These are phyloP conservation scores for Chloroclystis v-ata DNA, from an alignment of 2,888 invertebrate genomes.

Conservation along the genomic window DNA sequence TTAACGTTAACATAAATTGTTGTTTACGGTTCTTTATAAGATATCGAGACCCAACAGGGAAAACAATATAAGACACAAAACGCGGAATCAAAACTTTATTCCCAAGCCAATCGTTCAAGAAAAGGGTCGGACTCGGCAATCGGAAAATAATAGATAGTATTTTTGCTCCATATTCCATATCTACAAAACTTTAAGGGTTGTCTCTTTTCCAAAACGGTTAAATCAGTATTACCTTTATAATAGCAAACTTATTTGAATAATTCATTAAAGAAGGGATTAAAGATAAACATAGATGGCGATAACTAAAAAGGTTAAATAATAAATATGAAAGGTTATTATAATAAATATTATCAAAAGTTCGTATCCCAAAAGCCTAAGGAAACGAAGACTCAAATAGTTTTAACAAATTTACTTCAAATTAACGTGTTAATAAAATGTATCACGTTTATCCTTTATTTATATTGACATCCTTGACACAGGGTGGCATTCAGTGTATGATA, in stretches of 20 bases:
- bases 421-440: too few species aligned
- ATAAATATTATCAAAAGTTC: not conserved
- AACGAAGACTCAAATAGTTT: too few species aligned
- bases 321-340: too few species aligned
- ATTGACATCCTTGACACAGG: conserved; percentile 18
- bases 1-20: too few species aligned
- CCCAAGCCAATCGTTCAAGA: conserved; percentile 66
- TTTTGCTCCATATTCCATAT: conserved; percentile 34
- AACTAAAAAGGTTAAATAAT: too few species aligned
- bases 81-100: conserved; percentile 36
- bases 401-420: too few species aligned
- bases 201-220: not conserved
- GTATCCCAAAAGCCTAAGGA: not conserved
- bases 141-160: conserved; percentile 69
- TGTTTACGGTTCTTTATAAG: not conserved
- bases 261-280: too few species aligned
- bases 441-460: not conserved
- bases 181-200: conserved; percentile 21
- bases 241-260: too few species aligned
- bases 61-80: conserved; percentile 53
- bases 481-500: conserved; percentile 45
- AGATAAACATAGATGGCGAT: too few species aligned
- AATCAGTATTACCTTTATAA: too few species aligned
- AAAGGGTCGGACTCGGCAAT: conserved; percentile 53
- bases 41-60: conserved; percentile 20